Evolutionary conservation across 2,888 invertebrate genomes (phyloP), one percentile per base, ranked within the genome.

Genomic region (Campopleginae sp.): DNA sequence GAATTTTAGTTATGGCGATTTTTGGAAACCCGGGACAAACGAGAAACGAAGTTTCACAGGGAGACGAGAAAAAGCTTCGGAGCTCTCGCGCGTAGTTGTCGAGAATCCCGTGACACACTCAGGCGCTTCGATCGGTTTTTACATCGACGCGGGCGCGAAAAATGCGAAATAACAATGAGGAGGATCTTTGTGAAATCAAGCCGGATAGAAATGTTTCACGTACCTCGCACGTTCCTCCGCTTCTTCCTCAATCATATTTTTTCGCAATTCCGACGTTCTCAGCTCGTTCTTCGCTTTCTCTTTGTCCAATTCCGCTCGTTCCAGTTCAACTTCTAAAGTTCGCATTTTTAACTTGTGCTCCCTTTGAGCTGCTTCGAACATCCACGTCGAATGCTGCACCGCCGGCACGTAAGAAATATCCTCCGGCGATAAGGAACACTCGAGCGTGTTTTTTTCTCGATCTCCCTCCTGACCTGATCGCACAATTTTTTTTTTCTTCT

Each of bases 321-420:
- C 91, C 72, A 92, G 81, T 61, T 92, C 91, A 1, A 90, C 86
- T 5, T 90, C 87, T 19, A 93, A 74, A 80, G 90, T 88, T 78
- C 89, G 86, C n/a, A 92, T 71, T 65, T 90, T 92, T 12, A 92
- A 76, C 58, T 90, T 89, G 75, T 91, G 91, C 71, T 92, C 91
- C 23, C 88, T 88, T 33, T 89, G 89, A 3, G 89, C 86, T 0
- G 88, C 87, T 27, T 89, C 88, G 68, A 89, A 87, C 31, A 88
- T 82, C 88, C 90, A 89, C 7, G 79, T 70, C 0, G 87, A 71
- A 6, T 86, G 87, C 17, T 88, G 87, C 23, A 71, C 38, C 12
- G 78, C 38, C 12, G 78, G 27, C 10, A 66, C 2, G 54, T 76
- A 75, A 17, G 74, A 54, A 12, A 70, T 23, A 27, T 85, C 78